A percentile compares a stretch with the other conserved stretches of the same genome.
Conservation (phyloP, 1,140 invertebrate genomes). For the Wasmannia auropunctata region DNA sequence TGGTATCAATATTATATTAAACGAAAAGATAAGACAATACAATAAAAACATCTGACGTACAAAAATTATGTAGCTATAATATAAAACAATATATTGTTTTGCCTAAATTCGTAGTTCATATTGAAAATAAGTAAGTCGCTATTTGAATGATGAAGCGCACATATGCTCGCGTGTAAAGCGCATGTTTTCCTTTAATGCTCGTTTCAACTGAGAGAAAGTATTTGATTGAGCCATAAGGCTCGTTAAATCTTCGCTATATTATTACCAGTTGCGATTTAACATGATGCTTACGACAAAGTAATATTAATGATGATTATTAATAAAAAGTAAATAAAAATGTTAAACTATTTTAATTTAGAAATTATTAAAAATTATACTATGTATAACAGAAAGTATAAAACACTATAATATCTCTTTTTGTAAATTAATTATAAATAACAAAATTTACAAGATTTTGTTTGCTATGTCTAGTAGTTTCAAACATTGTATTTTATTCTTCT, state of each 20-base stretch:
- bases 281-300: background rate
- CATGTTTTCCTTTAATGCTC: background rate
- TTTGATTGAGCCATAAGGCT: background rate
- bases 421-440: too few relatives aligned
- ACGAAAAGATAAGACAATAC: background rate
- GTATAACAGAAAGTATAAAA: too few relatives aligned
- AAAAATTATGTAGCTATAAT: background rate
- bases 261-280: background rate
- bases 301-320: too few relatives aligned
- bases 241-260: slow-evolving; percentile 9
- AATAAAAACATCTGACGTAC: background rate
- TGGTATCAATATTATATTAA: background rate
- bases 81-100: background rate
- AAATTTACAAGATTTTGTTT: too few relatives aligned
- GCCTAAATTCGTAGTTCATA: background rate
- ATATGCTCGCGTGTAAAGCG: background rate
- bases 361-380: too few relatives aligned
- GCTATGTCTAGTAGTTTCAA: too few relatives aligned
- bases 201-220: slow-evolving; percentile 9
- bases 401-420: too few relatives aligned
- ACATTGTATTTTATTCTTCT: too few relatives aligned
- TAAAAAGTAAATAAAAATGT: too few relatives aligned
- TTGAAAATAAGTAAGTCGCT: background rate
- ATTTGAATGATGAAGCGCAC: background rate
- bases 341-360: too few relatives aligned